Base-by-base conservation (phyloP, 2,888 invertebrate genomes). In the Piscicola geometra region DNA sequence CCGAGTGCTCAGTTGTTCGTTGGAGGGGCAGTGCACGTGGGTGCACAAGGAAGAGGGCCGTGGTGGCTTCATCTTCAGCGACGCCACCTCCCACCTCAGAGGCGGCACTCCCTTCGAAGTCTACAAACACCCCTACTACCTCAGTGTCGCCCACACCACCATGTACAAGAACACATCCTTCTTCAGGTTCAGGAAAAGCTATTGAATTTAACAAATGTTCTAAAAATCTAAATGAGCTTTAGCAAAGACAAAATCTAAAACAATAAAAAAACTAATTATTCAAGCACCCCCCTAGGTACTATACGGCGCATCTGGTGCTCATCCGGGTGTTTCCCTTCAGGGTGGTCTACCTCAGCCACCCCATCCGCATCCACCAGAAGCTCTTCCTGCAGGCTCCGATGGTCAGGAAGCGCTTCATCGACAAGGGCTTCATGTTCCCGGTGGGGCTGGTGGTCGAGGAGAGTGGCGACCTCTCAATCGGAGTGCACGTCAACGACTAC, bases 21-120 rank as follows among this genome's bases (percentile, higher is more conserved):
- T 80, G 35, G 56, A 64, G n/a, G 80, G 80, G 1, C 47, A 71
- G 28, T 80, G 80, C 67, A 74, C 76, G 66, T 80, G 80, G 73
- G 74, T 80, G n/a, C 76, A 79, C 77, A 73, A 77, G 52, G 79
- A 80, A 33, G 71, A 71, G 30, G 75, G 78, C 33, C n/a, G 41
- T 1, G 35, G 75, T 1, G 79, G 79, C 3, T 79, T 80, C 75
- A 78, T 78, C 41, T 81, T 81, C 70, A 74, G 76, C 32, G 78
- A 81, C 35, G 72, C 71, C 32, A 56, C 75, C 25, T 79, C 79
- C 15, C 80, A 80, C 52, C 78, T 81, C 9, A 76, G 81, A 21
- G 81, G 81, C 5, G 81, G 81, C 18, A 81, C 81, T 5, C 80
- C 81, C 12, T 81, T 81, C 69, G 81, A 78, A 30, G 77, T 77